phyloP scores from a whole-genome alignment of 1,140 invertebrate genomes.

The Coptotermes formosanus region DNA sequence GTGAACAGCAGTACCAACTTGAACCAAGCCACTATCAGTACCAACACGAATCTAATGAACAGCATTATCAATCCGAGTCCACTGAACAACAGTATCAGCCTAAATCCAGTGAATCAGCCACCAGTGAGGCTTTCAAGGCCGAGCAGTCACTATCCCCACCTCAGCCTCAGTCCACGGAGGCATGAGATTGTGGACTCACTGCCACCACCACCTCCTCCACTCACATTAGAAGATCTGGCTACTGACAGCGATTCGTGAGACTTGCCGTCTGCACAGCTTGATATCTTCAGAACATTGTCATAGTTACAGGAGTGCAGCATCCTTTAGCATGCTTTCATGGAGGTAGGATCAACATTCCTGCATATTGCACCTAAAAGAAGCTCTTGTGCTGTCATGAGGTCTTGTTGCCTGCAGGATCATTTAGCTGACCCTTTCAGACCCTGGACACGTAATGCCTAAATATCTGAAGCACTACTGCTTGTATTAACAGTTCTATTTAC shows the following conservation, averaged over 20 bases:
- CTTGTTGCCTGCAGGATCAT: too few species aligned
- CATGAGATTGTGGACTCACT: constrained; percentile 14
- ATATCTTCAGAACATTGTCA: constrained; percentile 14
- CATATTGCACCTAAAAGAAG: too few species aligned
- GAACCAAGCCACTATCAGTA: neutral
- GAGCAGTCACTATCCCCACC: neutral
- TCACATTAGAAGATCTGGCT: constrained; percentile 32
- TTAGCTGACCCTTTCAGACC: too few species aligned
- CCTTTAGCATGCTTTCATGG: neutral
- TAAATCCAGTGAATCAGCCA: neutral
- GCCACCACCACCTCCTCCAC: constrained; percentile 14
- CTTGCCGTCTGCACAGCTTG: constrained; percentile 29
- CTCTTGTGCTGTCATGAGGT: too few species aligned
- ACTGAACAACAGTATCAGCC: constrained; percentile 9
- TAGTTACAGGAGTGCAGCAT: neutral
- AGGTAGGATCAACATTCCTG: too few species aligned
- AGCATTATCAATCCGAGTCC: neutral
- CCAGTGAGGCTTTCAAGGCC: neutral
- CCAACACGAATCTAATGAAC: constrained; percentile 6
- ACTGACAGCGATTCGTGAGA: constrained; percentile 30
- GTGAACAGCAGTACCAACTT: neutral
- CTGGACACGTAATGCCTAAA: too few species aligned
- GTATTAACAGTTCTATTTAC: too few species aligned
- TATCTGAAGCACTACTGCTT: too few species aligned
- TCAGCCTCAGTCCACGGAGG: constrained; percentile 27